Percentiles rank a stretch among this genome's conserved stretches.
phyloP scores from a whole-genome alignment of 2,113 vertebrate genomes.

The Actenoides hombroni region DNA sequence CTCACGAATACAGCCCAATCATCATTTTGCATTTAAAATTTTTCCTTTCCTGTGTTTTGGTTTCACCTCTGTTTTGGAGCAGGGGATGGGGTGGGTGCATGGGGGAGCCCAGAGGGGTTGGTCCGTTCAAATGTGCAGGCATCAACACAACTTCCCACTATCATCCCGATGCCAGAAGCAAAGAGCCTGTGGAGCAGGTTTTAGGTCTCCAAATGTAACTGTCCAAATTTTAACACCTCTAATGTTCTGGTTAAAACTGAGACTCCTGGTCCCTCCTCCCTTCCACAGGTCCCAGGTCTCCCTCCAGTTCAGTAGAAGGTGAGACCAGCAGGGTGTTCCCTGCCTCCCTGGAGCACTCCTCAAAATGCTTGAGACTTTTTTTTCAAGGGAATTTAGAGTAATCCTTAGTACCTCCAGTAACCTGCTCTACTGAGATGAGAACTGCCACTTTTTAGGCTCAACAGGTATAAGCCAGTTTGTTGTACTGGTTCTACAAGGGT shows the following conservation, averaged over 20 bases:
- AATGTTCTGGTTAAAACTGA: background rate
- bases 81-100: background rate
- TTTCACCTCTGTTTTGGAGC: background rate
- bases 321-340: background rate
- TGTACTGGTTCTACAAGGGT: background rate
- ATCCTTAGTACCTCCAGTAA: background rate
- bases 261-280: background rate
- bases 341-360: background rate
- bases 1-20: fast-evolving
- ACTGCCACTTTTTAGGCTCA: background rate
- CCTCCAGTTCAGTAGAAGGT: background rate
- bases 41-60: background rate
- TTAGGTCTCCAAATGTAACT: background rate
- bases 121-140: background rate
- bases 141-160: background rate
- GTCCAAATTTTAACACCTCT: background rate
- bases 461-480: background rate
- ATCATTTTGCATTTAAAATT: background rate
- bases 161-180: background rate
- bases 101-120: background rate
- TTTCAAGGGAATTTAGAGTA: background rate
- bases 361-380: background rate
- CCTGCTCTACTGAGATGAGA: background rate
- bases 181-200: background rate
- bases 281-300: background rate